Conservation (phyloP, 2,113 vertebrate species). For the Melanerpes formicivorus region DNA sequence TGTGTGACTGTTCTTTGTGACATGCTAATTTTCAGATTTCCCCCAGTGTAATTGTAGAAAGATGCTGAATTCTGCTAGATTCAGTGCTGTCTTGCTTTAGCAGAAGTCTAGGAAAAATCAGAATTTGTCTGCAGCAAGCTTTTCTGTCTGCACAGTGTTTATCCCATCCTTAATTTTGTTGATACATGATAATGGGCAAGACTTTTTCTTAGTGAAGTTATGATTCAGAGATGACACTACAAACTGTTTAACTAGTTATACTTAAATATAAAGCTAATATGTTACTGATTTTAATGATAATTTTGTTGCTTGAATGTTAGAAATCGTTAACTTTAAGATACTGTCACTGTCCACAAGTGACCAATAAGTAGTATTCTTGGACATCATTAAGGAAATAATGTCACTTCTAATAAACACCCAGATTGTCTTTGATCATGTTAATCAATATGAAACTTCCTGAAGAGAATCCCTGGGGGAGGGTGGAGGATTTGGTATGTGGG, state of each 20-base stretch:
- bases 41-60: neutral
- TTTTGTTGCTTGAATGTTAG: neutral
- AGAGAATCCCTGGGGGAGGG: neutral
- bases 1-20: neutral
- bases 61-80: neutral
- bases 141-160: neutral
- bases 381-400: neutral
- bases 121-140: neutral
- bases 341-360: neutral
- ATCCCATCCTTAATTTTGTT: neutral
- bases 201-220: neutral
- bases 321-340: neutral
- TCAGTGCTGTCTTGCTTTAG: neutral
- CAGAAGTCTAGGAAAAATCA: neutral
- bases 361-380: neutral
- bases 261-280: neutral
- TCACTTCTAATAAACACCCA: neutral
- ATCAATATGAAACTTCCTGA: neutral
- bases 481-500: neutral
- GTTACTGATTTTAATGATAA: neutral
- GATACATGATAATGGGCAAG: neutral
- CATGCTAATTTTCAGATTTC: constrained; percentile 20
- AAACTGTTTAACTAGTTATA: neutral
- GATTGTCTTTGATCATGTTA: neutral
- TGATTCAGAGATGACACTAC: neutral